These are phyloP conservation scores for Nymphalis polychloros DNA, from an alignment of 2,888 invertebrate species.

Conservation along the genomic window DNA sequence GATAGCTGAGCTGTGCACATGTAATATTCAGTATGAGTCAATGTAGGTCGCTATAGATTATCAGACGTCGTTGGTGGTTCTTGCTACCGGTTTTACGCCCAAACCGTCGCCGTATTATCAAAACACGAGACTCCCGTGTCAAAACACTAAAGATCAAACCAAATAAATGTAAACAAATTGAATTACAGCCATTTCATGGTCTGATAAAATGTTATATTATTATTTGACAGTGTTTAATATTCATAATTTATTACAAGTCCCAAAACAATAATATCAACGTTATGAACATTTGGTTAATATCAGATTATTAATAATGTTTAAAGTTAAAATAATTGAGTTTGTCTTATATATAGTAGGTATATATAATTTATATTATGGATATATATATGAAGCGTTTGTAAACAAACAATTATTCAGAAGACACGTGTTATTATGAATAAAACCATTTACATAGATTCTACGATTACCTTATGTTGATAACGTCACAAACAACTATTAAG, in stretches of 20 bases:
- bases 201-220: conserved; percentile 46
- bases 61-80: conserved; percentile 53
- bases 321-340: neutral
- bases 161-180: conserved; percentile 56
- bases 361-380: too few species aligned
- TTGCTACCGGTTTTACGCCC: conserved; percentile 73
- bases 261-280: neutral
- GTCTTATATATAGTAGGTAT: neutral
- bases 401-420: neutral
- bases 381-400: neutral
- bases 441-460: conserved; percentile 44
- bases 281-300: neutral
- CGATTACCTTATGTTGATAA: neutral
- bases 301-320: neutral
- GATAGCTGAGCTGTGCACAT: conserved; percentile 3
- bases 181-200: conserved; percentile 55
- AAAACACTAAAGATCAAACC: conserved; percentile 57
- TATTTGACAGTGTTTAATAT: conserved; percentile 8
- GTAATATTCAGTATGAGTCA: conserved; percentile 23
- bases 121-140: conserved; percentile 56
- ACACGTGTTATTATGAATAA: conserved; percentile 76
- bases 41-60: conserved; percentile 41
- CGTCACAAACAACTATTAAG: neutral
- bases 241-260: conserved; percentile 1
- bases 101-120: conserved; percentile 56